Percentiles rank a stretch among this genome's conserved stretches.
phyloP scores from a whole-genome alignment of 53 echinoderm and acorn worm genomes.

The Actinopyga echinites region DNA sequence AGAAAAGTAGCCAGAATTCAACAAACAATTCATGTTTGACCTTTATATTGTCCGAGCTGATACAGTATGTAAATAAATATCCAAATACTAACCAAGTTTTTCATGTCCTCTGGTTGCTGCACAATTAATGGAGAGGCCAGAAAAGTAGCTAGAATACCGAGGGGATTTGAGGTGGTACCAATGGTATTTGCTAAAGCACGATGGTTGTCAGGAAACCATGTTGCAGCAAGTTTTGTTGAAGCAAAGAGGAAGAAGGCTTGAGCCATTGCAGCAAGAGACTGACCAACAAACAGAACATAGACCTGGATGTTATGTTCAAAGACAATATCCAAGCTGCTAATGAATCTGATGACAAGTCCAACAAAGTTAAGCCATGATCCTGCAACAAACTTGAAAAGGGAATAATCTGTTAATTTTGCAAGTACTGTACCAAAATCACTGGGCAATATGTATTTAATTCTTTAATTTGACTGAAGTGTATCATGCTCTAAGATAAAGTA shows the following conservation, averaged over 20 bases:
- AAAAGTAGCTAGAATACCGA: conserved; percentile 80
- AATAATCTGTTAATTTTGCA: too few relatives aligned
- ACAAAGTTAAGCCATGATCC: conserved; percentile 75
- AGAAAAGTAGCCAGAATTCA: too few relatives aligned
- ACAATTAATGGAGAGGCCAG: conserved; percentile 64
- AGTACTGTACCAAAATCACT: too few relatives aligned
- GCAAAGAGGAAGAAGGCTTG: conserved; percentile 93
- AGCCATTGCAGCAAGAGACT: conserved; percentile 71
- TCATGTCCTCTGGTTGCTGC: conserved; percentile 45
- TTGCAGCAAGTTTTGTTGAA: conserved; percentile 90
- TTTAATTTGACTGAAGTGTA: too few relatives aligned
- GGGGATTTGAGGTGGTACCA: conserved; percentile 84
- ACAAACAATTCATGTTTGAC: too few relatives aligned
- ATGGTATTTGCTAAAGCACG: conserved; percentile 88
- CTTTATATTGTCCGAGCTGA: neutral
- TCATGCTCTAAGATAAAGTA: too few relatives aligned
- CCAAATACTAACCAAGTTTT: conserved; percentile 61
- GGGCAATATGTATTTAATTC: too few relatives aligned
- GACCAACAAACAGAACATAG: conserved; percentile 70
- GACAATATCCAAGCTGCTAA: conserved; percentile 62
- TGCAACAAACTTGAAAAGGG: conserved; percentile 63
- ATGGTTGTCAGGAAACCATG: conserved; percentile 94
- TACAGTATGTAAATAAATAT: too few relatives aligned
- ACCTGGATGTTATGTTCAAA: conserved; percentile 16
- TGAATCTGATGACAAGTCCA: conserved; percentile 69